phyloP scores from a whole-genome alignment of 2,797 vertebrate genomes.

The Epinephelus awoara region DNA sequence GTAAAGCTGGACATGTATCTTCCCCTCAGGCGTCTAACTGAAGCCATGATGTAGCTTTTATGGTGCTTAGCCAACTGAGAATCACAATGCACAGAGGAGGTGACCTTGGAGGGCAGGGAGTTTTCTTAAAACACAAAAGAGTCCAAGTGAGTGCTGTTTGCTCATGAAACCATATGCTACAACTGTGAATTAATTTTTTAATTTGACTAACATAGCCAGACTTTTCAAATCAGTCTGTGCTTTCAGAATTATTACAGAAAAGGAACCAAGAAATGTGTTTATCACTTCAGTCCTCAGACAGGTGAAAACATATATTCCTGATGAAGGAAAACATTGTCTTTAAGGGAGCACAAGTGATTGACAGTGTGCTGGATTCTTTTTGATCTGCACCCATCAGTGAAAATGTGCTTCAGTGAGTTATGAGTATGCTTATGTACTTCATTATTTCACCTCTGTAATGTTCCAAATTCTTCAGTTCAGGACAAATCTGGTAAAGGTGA shows the following conservation, averaged over 20 bases:
- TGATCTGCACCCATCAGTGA: neutral
- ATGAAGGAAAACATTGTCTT: neutral
- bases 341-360: neutral
- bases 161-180: neutral
- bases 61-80: constrained; percentile 15
- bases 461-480: neutral
- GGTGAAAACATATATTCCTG: neutral
- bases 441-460: neutral
- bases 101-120: constrained; percentile 34
- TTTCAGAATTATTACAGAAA: neutral
- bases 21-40: constrained; percentile 34
- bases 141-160: neutral
- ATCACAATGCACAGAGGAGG: constrained; percentile 17
- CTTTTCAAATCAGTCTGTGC: neutral
- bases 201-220: neutral
- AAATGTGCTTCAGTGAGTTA: neutral
- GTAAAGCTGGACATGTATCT: constrained; percentile 18
- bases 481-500: neutral
- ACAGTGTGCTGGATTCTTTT: neutral
- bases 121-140: constrained; percentile 4
- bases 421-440: neutral
- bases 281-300: neutral
- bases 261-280: neutral
- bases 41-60: constrained; percentile 31
- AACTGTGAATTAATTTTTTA: neutral